These are phyloP conservation scores for Chrosomus eos DNA, from an alignment of 2,797 vertebrate genomes.

Conservation along the genomic window DNA sequence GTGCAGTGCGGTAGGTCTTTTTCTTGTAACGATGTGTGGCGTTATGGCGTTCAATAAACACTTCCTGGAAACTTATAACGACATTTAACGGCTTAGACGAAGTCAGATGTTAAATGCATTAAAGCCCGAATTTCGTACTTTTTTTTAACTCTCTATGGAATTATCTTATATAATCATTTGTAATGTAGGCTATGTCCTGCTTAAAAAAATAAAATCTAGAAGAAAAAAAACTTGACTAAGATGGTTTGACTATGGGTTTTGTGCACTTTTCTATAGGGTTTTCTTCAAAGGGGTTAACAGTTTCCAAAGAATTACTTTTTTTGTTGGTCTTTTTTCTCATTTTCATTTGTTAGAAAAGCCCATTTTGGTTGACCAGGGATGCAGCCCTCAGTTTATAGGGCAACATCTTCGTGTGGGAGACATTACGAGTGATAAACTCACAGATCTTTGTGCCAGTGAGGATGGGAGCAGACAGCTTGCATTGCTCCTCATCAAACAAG, in stretches of 20 bases:
- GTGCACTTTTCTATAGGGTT: not conserved
- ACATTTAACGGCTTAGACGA: slow-evolving; percentile 1
- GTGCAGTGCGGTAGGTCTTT: slow-evolving; percentile 76
- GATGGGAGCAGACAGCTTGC: slow-evolving; percentile 60
- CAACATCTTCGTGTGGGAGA: slow-evolving; percentile 30
- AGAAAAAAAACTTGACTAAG: not conserved
- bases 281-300: not conserved
- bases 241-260: not conserved
- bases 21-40: not conserved
- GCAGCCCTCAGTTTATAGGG: slow-evolving; percentile 34
- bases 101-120: too few relatives aligned
- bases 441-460: slow-evolving; percentile 47
- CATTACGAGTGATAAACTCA: slow-evolving; percentile 45
- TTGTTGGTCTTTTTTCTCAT: not conserved
- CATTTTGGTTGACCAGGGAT: slow-evolving; percentile 54
- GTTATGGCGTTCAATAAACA: slow-evolving; percentile 37
- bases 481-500: slow-evolving; percentile 65
- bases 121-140: not conserved
- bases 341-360: slow-evolving; percentile 50
- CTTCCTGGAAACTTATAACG: slow-evolving; percentile 57
- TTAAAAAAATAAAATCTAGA: not conserved
- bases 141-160: not conserved
- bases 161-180: not conserved
- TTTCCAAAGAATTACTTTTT: not conserved
- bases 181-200: too few relatives aligned